Conservation (phyloP, 2,113 vertebrate species). For the Cynopterus brachyotis region DNA sequence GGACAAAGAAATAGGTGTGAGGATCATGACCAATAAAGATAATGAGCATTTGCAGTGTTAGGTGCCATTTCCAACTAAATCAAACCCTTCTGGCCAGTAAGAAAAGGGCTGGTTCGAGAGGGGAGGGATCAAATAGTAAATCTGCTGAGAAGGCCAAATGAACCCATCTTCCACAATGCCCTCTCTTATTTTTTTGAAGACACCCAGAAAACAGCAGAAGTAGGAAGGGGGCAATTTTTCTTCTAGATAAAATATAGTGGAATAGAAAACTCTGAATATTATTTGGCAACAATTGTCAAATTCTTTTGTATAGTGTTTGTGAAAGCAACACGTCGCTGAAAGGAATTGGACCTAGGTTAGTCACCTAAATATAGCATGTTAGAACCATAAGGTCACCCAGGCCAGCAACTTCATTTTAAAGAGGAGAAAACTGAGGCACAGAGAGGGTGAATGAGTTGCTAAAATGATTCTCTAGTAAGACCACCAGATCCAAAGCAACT, state of each 20-base stretch:
- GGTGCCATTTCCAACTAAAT: constrained; percentile 68
- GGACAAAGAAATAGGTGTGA: constrained; percentile 51
- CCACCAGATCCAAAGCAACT: no score
- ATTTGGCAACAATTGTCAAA: background rate
- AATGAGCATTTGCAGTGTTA: constrained; percentile 67
- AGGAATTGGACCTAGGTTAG: background rate
- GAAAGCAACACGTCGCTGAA: background rate
- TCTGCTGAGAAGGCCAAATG: constrained; percentile 55
- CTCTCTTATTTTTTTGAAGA: background rate
- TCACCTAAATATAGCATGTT: background rate
- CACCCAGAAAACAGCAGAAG: background rate
- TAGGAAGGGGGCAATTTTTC: background rate
- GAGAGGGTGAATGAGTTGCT: background rate
- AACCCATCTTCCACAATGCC: background rate
- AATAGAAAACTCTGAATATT: background rate
- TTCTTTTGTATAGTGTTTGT: background rate
- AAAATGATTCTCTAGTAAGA: background rate
- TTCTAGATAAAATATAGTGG: background rate
- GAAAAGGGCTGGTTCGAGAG: no score
- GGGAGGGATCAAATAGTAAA: constrained; percentile 55
- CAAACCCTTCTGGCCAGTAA: constrained; percentile 38
- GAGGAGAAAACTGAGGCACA: background rate
- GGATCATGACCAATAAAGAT: constrained; percentile 68
- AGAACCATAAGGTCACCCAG: background rate
- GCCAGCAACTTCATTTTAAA: background rate